Evolutionary conservation across 2,797 vertebrate genomes (phyloP).

Genomic region (Sebastes baramenuke): DNA sequence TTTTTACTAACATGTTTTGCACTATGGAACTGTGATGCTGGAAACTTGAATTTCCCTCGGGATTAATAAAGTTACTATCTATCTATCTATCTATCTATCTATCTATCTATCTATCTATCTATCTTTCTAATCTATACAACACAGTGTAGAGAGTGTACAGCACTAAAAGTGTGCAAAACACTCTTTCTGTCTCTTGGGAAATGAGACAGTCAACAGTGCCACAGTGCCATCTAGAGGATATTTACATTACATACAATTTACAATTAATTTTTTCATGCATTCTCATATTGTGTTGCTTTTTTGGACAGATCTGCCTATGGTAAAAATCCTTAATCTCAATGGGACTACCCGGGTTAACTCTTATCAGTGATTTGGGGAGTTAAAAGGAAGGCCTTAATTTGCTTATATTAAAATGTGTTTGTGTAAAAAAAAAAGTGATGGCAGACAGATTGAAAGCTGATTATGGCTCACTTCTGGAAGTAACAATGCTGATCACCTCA

Average conservation of each 20-base stretch:
- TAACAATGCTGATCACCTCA: not conserved
- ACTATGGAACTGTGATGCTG: too few species aligned
- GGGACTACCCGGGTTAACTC: too few species aligned
- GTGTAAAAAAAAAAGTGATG: not conserved
- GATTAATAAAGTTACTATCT: too few species aligned
- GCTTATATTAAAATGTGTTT: not conserved
- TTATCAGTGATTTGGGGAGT: not conserved
- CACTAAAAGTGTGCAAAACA: not conserved
- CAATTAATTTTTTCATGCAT: not conserved
- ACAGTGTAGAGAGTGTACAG: not conserved
- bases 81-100: too few species aligned
- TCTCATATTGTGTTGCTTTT: not conserved
- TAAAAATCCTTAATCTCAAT: too few species aligned
- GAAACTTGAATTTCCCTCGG: too few species aligned
- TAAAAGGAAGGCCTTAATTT: not conserved
- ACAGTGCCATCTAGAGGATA: slow-evolving; percentile 45
- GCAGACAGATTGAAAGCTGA: not conserved
- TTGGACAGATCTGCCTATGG: not conserved
- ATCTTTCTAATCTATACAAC: too few species aligned
- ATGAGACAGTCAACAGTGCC: slow-evolving; percentile 19
- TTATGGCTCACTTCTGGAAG: not conserved
- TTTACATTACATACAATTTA: not conserved
- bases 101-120: too few species aligned
- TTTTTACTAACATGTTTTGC: too few species aligned
- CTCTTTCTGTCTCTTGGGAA: not conserved